Percentiles rank a stretch among this genome's conserved stretches.
Evolutionary conservation across 2,113 vertebrate species (phyloP).

Genomic region (Orycteropus afer): DNA sequence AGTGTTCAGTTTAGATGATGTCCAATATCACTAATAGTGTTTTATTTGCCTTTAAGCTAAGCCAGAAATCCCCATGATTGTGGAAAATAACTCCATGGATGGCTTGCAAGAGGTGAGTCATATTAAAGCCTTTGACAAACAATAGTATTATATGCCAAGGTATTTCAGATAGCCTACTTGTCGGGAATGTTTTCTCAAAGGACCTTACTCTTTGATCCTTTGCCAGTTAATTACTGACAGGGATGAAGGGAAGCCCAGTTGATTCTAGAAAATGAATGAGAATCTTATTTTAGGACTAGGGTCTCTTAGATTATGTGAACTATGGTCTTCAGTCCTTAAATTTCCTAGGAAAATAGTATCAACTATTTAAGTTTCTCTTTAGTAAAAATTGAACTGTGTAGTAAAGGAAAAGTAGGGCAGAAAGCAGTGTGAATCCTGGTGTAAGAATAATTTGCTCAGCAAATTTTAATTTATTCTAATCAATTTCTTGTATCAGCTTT

Average conservation of each 20-base stretch:
- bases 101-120: conserved; percentile 75
- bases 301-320: neutral
- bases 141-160: neutral
- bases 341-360: neutral
- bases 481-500: neutral
- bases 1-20: neutral
- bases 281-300: neutral
- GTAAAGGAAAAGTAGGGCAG: conserved; percentile 17
- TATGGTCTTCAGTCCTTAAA: neutral
- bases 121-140: conserved; percentile 46
- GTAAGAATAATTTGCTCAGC: neutral
- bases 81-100: conserved; percentile 67
- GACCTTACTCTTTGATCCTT: neutral
- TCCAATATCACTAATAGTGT: conserved; percentile 13
- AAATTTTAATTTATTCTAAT: conserved; percentile 47
- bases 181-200: conserved; percentile 40
- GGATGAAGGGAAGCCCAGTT: neutral
- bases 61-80: conserved; percentile 74
- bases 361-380: conserved; percentile 27
- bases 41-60: conserved; percentile 83
- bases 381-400: conserved; percentile 33
- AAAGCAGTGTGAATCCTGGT: conserved; percentile 48
- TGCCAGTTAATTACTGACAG: neutral
- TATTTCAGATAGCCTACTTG: neutral
- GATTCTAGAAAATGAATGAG: neutral